Evolutionary conservation across 2,797 vertebrate genomes (phyloP).

Genomic region (Tokudaia tokunoshimensis): DNA sequence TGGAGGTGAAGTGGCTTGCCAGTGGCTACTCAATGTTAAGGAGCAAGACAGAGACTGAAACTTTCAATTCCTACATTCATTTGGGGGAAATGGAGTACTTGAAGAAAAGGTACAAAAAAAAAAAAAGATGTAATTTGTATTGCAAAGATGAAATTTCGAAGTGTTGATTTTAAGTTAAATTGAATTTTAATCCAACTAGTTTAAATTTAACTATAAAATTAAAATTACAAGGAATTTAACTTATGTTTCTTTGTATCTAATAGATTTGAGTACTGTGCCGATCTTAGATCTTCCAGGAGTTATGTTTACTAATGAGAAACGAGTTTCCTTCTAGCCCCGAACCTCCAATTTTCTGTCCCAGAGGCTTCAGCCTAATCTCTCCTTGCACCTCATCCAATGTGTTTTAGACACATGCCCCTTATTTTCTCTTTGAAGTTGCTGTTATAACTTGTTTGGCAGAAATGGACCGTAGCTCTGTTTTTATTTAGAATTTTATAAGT

Average conservation of each 20-base stretch:
- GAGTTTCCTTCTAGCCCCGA: neutral
- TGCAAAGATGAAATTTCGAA: slow-evolving; percentile 35
- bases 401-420: neutral
- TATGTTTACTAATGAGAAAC: neutral
- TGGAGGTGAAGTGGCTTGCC: neutral
- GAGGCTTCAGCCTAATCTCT: neutral
- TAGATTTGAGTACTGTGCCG: neutral
- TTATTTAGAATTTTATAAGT: slow-evolving; percentile 51
- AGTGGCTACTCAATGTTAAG: neutral
- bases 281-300: slow-evolving; percentile 4
- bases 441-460: slow-evolving; percentile 26
- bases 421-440: slow-evolving; percentile 62
- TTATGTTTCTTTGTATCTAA: slow-evolving; percentile 52
- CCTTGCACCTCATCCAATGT: neutral
- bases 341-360: neutral
- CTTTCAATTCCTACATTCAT: neutral
- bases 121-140: slow-evolving; percentile 13
- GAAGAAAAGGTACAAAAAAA: neutral
- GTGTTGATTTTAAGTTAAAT: neutral
- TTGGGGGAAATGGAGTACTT: neutral
- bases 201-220: slow-evolving; percentile 54
- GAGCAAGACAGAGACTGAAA: neutral
- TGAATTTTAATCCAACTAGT: neutral
- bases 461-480: slow-evolving; percentile 1
- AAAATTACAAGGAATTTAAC: slow-evolving; percentile 16